Evolutionary conservation across 2,797 vertebrate species (phyloP).

Genomic region (Simalia tracyae): DNA sequence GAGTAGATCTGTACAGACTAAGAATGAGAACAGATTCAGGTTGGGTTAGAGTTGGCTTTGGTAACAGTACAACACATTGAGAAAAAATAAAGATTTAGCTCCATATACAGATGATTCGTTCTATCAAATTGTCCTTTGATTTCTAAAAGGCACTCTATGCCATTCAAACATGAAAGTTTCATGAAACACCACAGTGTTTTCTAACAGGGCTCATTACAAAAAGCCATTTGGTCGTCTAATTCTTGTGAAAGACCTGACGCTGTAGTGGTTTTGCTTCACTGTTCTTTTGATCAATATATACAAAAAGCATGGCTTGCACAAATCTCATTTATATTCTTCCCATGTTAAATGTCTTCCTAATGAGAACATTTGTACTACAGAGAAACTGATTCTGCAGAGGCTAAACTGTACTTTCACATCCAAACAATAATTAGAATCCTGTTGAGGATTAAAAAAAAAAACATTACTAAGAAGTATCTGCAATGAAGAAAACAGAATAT

Average conservation of each 20-base stretch:
- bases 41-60: not conserved
- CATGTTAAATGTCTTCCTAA: conserved; percentile 51
- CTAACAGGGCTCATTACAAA: conserved; percentile 10
- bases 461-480: conserved; percentile 1
- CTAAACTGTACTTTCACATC: conserved; percentile 20
- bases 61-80: not conserved
- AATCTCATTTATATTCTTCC: conserved; percentile 65
- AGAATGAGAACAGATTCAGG: not conserved
- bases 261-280: conserved; percentile 35
- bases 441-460: not conserved
- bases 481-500: not conserved
- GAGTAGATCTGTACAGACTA: not conserved
- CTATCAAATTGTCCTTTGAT: not conserved
- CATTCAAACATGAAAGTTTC: not conserved
- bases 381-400: conserved; percentile 56
- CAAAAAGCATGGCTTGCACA: conserved; percentile 36
- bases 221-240: conserved; percentile 11
- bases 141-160: not conserved
- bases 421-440: conserved; percentile 59
- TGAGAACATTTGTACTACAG: conserved; percentile 66
- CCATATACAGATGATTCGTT: not conserved
- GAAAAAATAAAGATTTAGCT: not conserved
- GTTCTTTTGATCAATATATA: conserved; percentile 53
- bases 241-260: conserved; percentile 9
- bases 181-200: not conserved